Conservation (phyloP, 2,888 invertebrate species). For the Lasius platythorax region DNA sequence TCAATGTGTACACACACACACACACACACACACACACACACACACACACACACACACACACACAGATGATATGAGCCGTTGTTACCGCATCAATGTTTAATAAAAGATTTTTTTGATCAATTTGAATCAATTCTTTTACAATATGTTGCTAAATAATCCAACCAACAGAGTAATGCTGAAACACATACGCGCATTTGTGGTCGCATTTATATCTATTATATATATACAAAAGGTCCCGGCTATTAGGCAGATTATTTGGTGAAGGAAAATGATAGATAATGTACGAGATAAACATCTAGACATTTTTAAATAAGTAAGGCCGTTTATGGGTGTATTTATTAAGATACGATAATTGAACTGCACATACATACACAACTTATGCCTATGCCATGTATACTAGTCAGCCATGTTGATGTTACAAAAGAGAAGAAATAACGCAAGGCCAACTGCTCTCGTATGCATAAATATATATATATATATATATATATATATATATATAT, state of each 20-base stretch:
- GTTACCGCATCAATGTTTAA: too few species aligned
- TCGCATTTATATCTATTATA: too few species aligned
- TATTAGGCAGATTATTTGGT: not conserved
- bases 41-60: too few species aligned
- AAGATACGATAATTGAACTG: constrained; percentile 79
- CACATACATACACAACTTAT: constrained; percentile 83
- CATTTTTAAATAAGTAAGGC: constrained; percentile 20
- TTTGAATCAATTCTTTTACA: too few species aligned
- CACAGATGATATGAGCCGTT: too few species aligned
- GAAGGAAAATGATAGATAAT: not conserved
- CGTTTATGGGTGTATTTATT: constrained; percentile 65
- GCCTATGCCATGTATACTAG: constrained; percentile 66
- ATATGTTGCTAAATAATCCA: not conserved
- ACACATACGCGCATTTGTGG: too few species aligned
- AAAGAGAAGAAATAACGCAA: constrained; percentile 28
- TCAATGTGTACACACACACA: constrained; percentile 21
- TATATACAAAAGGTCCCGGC: not conserved
- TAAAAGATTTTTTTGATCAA: too few species aligned
- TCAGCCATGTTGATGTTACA: constrained; percentile 54
- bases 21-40: too few species aligned
- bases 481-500: constrained; percentile 36
- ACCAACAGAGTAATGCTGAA: too few species aligned
- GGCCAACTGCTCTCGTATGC: constrained; percentile 62
- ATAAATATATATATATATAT: constrained; percentile 43
- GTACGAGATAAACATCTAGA: not conserved